Base-by-base conservation (phyloP, 2,797 vertebrate species). In the Poecilia wingei region DNA sequence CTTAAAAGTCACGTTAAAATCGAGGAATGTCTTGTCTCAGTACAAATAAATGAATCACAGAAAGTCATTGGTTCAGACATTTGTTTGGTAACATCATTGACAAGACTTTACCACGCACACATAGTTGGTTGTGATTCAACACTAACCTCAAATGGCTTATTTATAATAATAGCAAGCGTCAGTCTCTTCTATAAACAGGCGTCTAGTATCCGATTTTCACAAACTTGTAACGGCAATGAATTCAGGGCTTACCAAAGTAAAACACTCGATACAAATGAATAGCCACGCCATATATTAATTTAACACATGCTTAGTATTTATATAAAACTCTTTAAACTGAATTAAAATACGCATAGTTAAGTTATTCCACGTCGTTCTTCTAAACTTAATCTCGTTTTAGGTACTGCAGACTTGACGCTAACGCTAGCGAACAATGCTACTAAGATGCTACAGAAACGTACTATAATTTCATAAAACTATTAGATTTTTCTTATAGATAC, bases 31-130 rank as follows among this genome's bases (percentile, higher is more conserved):
- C 93, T 94, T 89, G 93, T 93, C 94, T 94, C 93, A 95, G 93
- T 13, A 41, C 55, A 77, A 28, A 84, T 57, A 0, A 3, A 9
- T 7, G 88, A 95, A 95, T 96, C 95, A 96, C 79, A 84, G 78
- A 2, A 77, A 88, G 4, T 96, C 95, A 95, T 95, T 75, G 91
- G 94, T 95, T 95, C 94, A 95, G 94, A 95, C 94, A 95, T 95
- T 93, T 93, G 88, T 93, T 93, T 93, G 0, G 4, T 39, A 71
- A 86, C 91, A 92, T 95, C 95, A 95, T 20, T 75, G 94, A 95
- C 95, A 95, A 95, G 95, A 95, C 92, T 64, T n/a, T 81, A 90
- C 83, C 79, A 66, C 33, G 4, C 10, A 4, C 25, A 53, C 1
- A 16, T 10, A 18, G 5, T 0, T 55, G 2, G 33, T 1, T 41